Conservation (phyloP, 2,113 vertebrate genomes). For the Brachyhypopomus occidentalis region DNA sequence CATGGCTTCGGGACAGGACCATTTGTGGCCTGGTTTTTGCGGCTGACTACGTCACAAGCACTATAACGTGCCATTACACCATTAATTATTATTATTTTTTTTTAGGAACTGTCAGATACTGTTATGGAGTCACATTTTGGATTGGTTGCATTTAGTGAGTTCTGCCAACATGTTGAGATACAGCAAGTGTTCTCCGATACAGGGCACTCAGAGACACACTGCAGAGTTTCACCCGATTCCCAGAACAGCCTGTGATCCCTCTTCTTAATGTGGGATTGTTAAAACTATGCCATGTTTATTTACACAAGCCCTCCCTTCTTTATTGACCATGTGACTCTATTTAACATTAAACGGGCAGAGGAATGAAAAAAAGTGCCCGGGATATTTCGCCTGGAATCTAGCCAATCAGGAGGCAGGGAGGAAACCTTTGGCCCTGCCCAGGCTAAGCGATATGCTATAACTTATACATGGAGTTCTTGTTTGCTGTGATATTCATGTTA, state of each 20-base stretch:
- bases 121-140: constrained; percentile 57
- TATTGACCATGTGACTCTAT: constrained; percentile 80
- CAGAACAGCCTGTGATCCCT: neutral
- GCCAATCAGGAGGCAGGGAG: constrained; percentile 76
- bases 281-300: constrained; percentile 67
- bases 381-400: constrained; percentile 77
- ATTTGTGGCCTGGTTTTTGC: constrained; percentile 4
- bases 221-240: neutral
- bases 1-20: neutral
- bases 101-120: constrained; percentile 34
- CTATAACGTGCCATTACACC: constrained; percentile 27
- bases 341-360: constrained; percentile 81
- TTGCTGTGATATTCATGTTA: constrained; percentile 82
- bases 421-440: constrained; percentile 75
- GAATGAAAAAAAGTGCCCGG: constrained; percentile 75
- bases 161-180: neutral
- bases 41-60: constrained; percentile 6
- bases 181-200: neutral
- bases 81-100: constrained; percentile 23
- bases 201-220: neutral
- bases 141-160: constrained; percentile 55
- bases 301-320: constrained; percentile 74
- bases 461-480: constrained; percentile 84
- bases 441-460: constrained; percentile 80
- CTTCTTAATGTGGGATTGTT: constrained; percentile 1